Conservation (phyloP, 2,888 invertebrate genomes). For the Drosophila niveifrons region DNA sequence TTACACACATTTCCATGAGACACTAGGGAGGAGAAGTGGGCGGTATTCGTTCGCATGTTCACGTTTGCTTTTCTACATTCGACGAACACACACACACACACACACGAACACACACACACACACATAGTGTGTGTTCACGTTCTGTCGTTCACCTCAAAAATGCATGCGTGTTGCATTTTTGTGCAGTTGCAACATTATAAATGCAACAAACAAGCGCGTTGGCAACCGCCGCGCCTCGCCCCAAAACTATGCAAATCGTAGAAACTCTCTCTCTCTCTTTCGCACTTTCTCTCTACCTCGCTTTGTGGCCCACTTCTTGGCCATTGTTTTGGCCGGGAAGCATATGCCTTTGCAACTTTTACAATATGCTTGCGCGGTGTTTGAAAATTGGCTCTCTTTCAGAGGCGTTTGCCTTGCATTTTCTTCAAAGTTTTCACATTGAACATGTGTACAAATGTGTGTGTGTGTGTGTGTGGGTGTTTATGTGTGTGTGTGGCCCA, state of each 20-base stretch:
- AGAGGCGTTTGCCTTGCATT: conserved; percentile 37
- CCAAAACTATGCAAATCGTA: conserved; percentile 76
- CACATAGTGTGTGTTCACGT: conserved; percentile 15
- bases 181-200: conserved; percentile 65
- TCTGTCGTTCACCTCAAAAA: conserved; percentile 53
- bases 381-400: conserved; percentile 68
- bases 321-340: conserved; percentile 54
- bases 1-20: too few relatives aligned
- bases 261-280: conserved; percentile 26
- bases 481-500: conserved; percentile 42
- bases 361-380: conserved; percentile 63
- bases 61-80: conserved; percentile 8
- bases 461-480: conserved; percentile 19
- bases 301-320: conserved; percentile 31
- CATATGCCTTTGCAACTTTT: conserved; percentile 68
- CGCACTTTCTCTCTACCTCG: neutral
- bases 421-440: conserved; percentile 55
- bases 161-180: conserved; percentile 69
- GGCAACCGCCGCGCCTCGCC: conserved; percentile 46
- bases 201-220: conserved; percentile 63
- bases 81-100: neutral
- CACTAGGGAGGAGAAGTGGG: too few relatives aligned
- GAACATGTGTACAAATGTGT: conserved; percentile 19
- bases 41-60: conserved; percentile 14
- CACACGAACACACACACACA: too few relatives aligned